Conservation (phyloP, 2,888 invertebrate genomes). For the Xiphydria camelus region DNA sequence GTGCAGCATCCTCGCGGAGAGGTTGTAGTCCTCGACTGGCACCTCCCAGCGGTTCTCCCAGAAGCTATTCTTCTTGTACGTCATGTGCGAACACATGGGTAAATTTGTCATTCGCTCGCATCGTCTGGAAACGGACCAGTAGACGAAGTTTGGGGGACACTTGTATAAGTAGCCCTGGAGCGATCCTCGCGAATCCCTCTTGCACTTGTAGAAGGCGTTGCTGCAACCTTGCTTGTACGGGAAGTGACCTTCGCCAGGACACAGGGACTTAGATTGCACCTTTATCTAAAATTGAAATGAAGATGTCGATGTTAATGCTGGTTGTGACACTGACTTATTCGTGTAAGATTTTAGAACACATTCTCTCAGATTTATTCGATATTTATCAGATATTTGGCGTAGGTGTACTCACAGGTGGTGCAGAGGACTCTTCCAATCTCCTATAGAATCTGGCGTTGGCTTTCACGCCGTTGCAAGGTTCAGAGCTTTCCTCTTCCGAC, state of each 20-base stretch:
- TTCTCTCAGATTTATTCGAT: not conserved
- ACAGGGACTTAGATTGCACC: conserved; percentile 64
- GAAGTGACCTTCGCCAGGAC: conserved; percentile 71
- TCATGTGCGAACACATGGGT: conserved; percentile 61
- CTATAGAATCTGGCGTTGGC: conserved; percentile 63
- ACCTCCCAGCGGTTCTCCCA: conserved; percentile 44
- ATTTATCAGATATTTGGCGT: too few relatives aligned
- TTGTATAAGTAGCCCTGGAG: conserved; percentile 73
- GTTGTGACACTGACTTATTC: too few relatives aligned
- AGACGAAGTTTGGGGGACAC: conserved; percentile 76
- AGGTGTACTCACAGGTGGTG: conserved; percentile 65
- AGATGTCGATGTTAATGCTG: not conserved
- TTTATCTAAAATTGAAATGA: conserved; percentile 62
- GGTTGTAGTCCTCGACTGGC: conserved; percentile 40
- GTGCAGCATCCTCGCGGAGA: conserved; percentile 40
- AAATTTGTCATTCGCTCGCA: conserved; percentile 71
- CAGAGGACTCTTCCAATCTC: conserved; percentile 59
- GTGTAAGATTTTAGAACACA: too few relatives aligned
- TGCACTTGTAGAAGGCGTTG: conserved; percentile 74
- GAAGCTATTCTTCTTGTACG: conserved; percentile 21
- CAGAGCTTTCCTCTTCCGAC: conserved; percentile 63
- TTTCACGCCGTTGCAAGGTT: conserved; percentile 64
- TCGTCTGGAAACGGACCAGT: conserved; percentile 76
- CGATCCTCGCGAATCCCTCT: conserved; percentile 58
- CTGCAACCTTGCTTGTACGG: conserved; percentile 73